These are phyloP conservation scores for Phrynosoma platyrhinos DNA, from an alignment of 2,113 vertebrate genomes.

Conservation along the genomic window DNA sequence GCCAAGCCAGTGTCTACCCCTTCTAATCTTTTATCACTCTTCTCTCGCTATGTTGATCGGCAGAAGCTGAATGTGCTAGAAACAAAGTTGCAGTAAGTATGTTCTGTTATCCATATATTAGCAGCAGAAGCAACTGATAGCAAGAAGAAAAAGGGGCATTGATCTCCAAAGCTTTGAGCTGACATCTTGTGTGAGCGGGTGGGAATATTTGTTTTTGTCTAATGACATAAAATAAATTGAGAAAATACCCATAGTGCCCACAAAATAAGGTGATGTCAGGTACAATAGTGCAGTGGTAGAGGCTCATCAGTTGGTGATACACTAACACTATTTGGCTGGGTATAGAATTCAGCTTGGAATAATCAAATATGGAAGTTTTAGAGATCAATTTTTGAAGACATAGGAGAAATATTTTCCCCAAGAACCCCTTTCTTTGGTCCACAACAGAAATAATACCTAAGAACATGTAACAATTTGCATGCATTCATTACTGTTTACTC, in stretches of 20 bases:
- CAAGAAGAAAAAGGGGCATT: neutral
- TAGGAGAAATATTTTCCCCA: neutral
- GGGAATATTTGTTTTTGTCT: neutral
- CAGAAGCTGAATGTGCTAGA: conserved; percentile 92
- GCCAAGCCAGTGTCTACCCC: conserved; percentile 89
- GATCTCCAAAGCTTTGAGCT: neutral
- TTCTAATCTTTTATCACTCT: conserved; percentile 89
- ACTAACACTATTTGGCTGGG: neutral
- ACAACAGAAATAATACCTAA: neutral
- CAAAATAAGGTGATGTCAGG: neutral
- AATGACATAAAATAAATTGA: neutral
- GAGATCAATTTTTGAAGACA: neutral
- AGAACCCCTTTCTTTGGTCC: neutral
- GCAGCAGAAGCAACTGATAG: too few relatives aligned
- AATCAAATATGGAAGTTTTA: neutral
- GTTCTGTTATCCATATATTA: neutral
- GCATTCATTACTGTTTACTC: neutral
- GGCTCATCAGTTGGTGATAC: neutral
- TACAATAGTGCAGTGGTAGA: neutral
- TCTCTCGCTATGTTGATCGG: conserved; percentile 92
- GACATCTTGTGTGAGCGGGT: neutral
- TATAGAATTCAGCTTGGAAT: neutral
- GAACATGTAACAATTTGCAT: neutral
- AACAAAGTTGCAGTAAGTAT: conserved; percentile 92
- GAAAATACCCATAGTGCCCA: neutral